Evolutionary conservation across 1,140 invertebrate genomes (phyloP), one percentile per base, ranked within the genome.

Genomic region (Sminthurinus signatus): DNA sequence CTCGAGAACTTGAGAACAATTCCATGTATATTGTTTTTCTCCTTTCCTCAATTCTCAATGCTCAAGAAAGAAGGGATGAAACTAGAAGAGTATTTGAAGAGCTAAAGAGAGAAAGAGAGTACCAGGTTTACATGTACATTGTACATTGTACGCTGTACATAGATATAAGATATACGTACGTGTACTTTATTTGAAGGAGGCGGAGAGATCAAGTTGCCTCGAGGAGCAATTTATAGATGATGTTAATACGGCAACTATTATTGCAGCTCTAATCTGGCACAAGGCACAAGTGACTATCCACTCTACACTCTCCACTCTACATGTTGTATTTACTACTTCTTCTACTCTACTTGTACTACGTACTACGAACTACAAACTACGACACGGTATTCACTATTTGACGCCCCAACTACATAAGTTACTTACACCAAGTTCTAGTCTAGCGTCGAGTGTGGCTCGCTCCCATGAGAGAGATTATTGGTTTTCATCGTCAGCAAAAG

Each of bases 401-500:
- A 48, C 60, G 46, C 60, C 60, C 60, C 31, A 21, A 51, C 48
- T 15, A 12, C 39, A 10, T 42, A 42, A 10, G n/a, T 10, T n/a
- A 42, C n/a, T 10, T 10, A 60, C 46, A 42, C 21, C 56, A n/a
- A n/a, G n/a, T n/a, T n/a, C n/a, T n/a, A n/a, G n/a, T n/a, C n/a
- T n/a, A n/a, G n/a, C n/a, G n/a, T n/a, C n/a, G n/a, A n/a, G n/a
- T n/a, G n/a, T n/a, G n/a, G n/a, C n/a, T 23, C 43, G 64, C 50
- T 68, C 67, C 62, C 67, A 56, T 46, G 52, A 62, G 67, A 62
- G 62, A 68, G 67, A 68, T 68, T 68, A 68, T 60, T 64, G 62
- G 62, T 59, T 68, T 68, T 63, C 60, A 48, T 60, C 63, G 43
- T 68, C 67, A 68, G 67, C 67, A 68, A 68, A 64, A 68, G 62